Percentiles rank a stretch among this genome's conserved stretches.
Conservation (phyloP, 2,888 invertebrate genomes). For the Lobophora halterata region DNA sequence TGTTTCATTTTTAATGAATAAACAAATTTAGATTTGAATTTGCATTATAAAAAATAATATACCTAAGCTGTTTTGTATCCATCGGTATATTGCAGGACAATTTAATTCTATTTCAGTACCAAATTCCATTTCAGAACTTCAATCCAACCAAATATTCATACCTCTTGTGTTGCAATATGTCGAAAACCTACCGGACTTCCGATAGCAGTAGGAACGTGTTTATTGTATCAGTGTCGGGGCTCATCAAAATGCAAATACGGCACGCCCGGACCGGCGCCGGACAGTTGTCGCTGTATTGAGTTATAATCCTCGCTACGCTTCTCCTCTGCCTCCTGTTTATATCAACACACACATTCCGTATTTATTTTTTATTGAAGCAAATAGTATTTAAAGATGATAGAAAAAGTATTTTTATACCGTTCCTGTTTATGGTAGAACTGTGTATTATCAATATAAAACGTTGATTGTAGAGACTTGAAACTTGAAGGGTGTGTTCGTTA, state of each 20-base stretch:
- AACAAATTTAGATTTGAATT: no score
- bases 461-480: no score
- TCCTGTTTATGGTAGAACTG: no score
- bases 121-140: neutral
- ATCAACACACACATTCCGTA: constrained; percentile 27
- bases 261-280: constrained; percentile 58
- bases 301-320: constrained; percentile 52
- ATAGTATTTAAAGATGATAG: no score
- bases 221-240: constrained; percentile 77
- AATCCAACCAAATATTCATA: constrained; percentile 7
- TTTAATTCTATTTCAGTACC: constrained; percentile 1
- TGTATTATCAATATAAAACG: no score
- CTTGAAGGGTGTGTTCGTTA: no score
- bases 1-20: no score
- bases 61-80: no score
- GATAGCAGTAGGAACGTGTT: constrained; percentile 62
- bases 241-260: constrained; percentile 81
- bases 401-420: no score
- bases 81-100: no score
- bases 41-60: no score
- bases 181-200: constrained; percentile 37
- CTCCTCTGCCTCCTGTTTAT: constrained; percentile 27
- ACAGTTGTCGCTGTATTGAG: constrained; percentile 71
- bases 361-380: no score
- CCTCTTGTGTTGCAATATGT: constrained; percentile 13